Evolutionary conservation across 2,113 vertebrate species (phyloP).

Genomic region (pig (Sus scrofa)): T2T-Sscrofa CM000816.6:78828501-78829000

Average conservation of each 20-base stretch:
- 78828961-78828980: neutral
- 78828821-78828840: neutral
- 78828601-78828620: too few relatives aligned
- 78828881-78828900: neutral
- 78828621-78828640: too few relatives aligned
- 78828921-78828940: conserved; percentile 42
- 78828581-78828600: too few relatives aligned
- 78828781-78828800: neutral
- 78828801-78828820: neutral
- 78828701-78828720: too few relatives aligned
- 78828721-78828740: too few relatives aligned
- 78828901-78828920: conserved; percentile 28
- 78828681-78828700: too few relatives aligned
- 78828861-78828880: neutral
- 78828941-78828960: neutral
- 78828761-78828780: neutral
- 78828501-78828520: neutral
- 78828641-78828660: too few relatives aligned
- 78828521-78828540: neutral
- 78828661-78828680: too few relatives aligned
- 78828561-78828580: too few relatives aligned
- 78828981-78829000: neutral
- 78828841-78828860: neutral
- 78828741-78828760: too few relatives aligned
- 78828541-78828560: too few relatives aligned